A percentile compares a stretch with the other conserved stretches of the same genome.
phyloP scores from a whole-genome alignment of 2,797 vertebrate genomes.

The Tauraco hartlaubi region DNA sequence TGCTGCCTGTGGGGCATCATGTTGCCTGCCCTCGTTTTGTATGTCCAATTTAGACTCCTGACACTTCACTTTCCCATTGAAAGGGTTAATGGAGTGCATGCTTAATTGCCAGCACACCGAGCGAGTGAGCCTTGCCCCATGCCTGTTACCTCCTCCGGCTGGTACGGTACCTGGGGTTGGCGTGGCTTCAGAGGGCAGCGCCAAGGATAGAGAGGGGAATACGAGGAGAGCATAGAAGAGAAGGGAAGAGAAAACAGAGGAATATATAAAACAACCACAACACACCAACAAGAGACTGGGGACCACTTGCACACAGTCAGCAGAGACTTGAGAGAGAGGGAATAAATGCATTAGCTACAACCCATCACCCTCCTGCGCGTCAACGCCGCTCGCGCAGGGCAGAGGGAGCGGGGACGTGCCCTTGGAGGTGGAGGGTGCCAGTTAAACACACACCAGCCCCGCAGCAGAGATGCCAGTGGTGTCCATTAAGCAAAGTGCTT shows the following conservation, averaged over 20 bases:
- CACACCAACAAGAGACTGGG: not conserved
- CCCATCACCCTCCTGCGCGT: not conserved
- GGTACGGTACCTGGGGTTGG: slow-evolving; percentile 89
- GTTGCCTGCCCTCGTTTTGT: fast-evolving
- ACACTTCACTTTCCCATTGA: slow-evolving; percentile 34
- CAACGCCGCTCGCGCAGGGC: not conserved
- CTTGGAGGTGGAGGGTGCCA: fast-evolving
- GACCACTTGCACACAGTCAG: not conserved
- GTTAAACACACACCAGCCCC: not conserved
- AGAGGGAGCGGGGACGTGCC: not conserved
- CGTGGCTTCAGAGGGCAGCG: slow-evolving; percentile 89
- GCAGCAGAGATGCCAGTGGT: not conserved
- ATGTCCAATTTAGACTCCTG: not conserved
- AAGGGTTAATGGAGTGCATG: slow-evolving; percentile 69
- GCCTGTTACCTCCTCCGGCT: slow-evolving; percentile 87
- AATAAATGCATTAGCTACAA: not conserved
- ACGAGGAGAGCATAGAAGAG: slow-evolving; percentile 54
- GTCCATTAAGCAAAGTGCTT: not conserved
- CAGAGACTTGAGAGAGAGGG: not conserved
- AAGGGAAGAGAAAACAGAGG: slow-evolving; percentile 80
- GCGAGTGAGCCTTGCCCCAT: slow-evolving; percentile 44
- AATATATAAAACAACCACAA: slow-evolving; percentile 73
- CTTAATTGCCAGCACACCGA: slow-evolving; percentile 21
- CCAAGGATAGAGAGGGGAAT: slow-evolving; percentile 75
- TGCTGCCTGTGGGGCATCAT: not conserved